Evolutionary conservation across 2,113 vertebrate species (phyloP).

Genomic region (Halcyon senegalensis): DNA sequence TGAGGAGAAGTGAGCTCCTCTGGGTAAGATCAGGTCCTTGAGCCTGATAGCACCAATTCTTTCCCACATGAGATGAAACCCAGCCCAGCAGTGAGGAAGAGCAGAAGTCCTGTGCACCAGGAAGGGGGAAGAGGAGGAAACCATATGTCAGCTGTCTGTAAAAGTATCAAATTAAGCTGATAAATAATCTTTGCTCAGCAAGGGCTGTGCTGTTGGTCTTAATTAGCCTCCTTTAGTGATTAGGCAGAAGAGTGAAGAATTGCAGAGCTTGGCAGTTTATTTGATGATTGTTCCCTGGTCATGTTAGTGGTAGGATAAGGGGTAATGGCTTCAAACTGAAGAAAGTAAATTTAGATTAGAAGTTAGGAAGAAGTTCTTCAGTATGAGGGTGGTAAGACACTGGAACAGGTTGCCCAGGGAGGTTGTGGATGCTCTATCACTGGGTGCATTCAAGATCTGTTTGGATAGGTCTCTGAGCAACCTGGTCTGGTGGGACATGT

Average conservation of each 20-base stretch:
- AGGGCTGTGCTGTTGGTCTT: slow-evolving; percentile 6
- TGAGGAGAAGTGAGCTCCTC: neutral
- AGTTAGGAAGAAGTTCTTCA: too few relatives aligned
- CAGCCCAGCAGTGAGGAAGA: neutral
- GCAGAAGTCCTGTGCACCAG: neutral
- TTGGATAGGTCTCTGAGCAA: too few relatives aligned
- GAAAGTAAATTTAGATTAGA: too few relatives aligned
- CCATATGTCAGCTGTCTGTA: slow-evolving; percentile 10
- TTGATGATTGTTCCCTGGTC: neutral
- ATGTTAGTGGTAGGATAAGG: neutral
- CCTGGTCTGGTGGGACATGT: too few relatives aligned
- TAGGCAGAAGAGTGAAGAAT: neutral
- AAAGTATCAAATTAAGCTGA: slow-evolving; percentile 15
- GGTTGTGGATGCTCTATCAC: too few relatives aligned
- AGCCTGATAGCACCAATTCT: neutral
- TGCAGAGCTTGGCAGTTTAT: neutral
- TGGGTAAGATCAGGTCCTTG: neutral
- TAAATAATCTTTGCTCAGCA: neutral
- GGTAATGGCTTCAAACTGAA: neutral
- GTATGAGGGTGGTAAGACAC: too few relatives aligned
- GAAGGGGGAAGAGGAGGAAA: neutral
- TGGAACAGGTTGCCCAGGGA: too few relatives aligned
- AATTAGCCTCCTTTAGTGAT: neutral
- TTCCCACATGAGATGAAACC: neutral
- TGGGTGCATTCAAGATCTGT: too few relatives aligned